These are phyloP conservation scores for Orussus abietinus DNA, from an alignment of 1,140 invertebrate genomes.

Conservation along the genomic window DNA sequence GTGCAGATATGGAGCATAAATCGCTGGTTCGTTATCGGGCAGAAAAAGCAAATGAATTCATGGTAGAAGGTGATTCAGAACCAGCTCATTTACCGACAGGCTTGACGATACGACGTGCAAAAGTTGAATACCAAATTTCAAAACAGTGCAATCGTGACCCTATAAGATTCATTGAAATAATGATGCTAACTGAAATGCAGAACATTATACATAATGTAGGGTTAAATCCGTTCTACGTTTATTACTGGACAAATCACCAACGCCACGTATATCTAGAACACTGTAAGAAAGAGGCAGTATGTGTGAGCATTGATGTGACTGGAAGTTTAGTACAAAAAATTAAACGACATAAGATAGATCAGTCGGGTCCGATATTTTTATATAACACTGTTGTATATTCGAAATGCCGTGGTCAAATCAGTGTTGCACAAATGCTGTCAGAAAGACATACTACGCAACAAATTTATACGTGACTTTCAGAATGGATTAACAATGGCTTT, in stretches of 20 bases:
- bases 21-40: too few species aligned
- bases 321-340: constrained; percentile 8
- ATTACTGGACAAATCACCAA: constrained; percentile 15
- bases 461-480: constrained; percentile 15
- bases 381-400: constrained; percentile 15
- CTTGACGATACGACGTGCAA: too few species aligned
- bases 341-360: constrained; percentile 1
- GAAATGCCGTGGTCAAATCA: constrained; percentile 3
- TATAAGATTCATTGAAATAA: too few species aligned
- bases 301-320: constrained; percentile 16
- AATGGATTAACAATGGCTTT: constrained; percentile 13
- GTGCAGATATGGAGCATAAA: too few species aligned
- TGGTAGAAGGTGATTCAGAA: too few species aligned
- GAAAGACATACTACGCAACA: constrained; percentile 15
- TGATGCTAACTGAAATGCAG: too few species aligned
- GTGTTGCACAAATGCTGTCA: constrained; percentile 18
- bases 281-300: constrained; percentile 3
- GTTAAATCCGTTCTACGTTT: constrained; percentile 9
- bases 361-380: constrained; percentile 18
- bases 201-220: constrained; percentile 10
- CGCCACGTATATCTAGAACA: constrained; percentile 11
- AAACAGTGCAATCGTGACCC: too few species aligned
- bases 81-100: too few species aligned
- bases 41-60: too few species aligned
- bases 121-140: too few species aligned